A percentile compares a stretch with the other conserved stretches of the same genome.
Evolutionary conservation across 2,888 invertebrate species (phyloP).

Genomic region (Noctua janthe): DNA sequence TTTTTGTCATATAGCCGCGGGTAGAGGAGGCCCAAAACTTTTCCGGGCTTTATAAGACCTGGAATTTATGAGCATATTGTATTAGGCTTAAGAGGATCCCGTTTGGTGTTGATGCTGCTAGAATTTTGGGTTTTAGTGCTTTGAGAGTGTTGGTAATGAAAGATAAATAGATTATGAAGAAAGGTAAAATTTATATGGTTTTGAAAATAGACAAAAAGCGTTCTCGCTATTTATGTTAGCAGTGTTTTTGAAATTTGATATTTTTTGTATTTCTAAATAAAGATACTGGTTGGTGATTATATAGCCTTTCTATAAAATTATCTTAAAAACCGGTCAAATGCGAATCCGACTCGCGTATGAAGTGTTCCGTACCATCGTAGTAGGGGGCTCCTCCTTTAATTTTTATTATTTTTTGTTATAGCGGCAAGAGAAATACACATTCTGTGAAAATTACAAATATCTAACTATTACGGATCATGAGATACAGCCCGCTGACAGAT

Average conservation of each 20-base stretch:
- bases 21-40: slow-evolving; percentile 52
- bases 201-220: background rate
- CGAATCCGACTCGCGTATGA: no score
- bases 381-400: no score
- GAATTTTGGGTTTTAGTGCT: background rate
- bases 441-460: no score
- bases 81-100: slow-evolving; percentile 42
- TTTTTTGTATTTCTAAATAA: background rate
- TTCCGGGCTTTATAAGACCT: slow-evolving; percentile 57
- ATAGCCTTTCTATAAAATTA: background rate
- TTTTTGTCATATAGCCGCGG: slow-evolving; percentile 55
- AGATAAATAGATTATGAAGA: background rate
- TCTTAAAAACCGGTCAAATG: background rate
- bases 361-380: no score
- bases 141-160: background rate
- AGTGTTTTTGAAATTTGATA: background rate
- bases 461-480: no score
- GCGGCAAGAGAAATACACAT: no score
- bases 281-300: background rate
- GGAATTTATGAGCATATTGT: slow-evolving; percentile 59
- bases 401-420: no score
- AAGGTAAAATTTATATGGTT: background rate
- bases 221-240: background rate
- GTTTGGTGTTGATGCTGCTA: background rate
- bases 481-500: no score